These are phyloP conservation scores for Pyrocoelia pectoralis DNA, from an alignment of 2,888 invertebrate genomes.

Conservation along the genomic window DNA sequence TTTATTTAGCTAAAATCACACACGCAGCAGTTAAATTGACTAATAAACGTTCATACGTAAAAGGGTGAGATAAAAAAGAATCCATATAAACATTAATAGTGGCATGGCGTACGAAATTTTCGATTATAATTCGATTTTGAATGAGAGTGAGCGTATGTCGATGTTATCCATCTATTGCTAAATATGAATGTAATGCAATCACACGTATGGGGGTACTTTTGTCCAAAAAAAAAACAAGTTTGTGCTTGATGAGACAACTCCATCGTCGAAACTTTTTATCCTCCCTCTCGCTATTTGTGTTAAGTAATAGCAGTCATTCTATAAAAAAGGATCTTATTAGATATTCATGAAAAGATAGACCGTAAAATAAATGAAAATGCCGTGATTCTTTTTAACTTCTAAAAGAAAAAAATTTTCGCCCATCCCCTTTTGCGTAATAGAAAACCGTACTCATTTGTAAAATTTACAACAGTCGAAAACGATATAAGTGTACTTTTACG, in stretches of 20 bases:
- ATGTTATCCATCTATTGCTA: too few relatives aligned
- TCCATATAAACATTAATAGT: too few relatives aligned
- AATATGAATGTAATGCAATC: too few relatives aligned
- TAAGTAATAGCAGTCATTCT: slow-evolving; percentile 35
- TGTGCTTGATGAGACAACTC: slow-evolving; percentile 12
- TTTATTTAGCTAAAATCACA: too few relatives aligned
- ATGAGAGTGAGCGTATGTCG: too few relatives aligned
- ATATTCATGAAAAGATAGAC: slow-evolving; percentile 37
- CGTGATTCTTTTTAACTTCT: slow-evolving; percentile 28
- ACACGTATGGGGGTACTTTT: too few relatives aligned
- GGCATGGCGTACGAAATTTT: too few relatives aligned
- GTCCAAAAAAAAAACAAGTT: slow-evolving; percentile 29
- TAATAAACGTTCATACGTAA: too few relatives aligned
- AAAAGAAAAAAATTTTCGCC: slow-evolving; percentile 17
- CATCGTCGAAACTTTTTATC: slow-evolving; percentile 25
- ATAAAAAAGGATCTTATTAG: slow-evolving; percentile 36
- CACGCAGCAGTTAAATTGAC: too few relatives aligned
- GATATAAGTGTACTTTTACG: background rate
- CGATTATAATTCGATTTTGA: too few relatives aligned
- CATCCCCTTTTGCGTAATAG: slow-evolving; percentile 15
- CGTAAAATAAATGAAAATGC: slow-evolving; percentile 35
- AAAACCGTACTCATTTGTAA: too few relatives aligned
- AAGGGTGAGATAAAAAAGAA: too few relatives aligned
- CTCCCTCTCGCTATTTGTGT: slow-evolving; percentile 29
- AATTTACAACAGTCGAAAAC: background rate